phyloP scores from a whole-genome alignment of 1,140 invertebrate genomes.

The Megalopta genalis region DNA sequence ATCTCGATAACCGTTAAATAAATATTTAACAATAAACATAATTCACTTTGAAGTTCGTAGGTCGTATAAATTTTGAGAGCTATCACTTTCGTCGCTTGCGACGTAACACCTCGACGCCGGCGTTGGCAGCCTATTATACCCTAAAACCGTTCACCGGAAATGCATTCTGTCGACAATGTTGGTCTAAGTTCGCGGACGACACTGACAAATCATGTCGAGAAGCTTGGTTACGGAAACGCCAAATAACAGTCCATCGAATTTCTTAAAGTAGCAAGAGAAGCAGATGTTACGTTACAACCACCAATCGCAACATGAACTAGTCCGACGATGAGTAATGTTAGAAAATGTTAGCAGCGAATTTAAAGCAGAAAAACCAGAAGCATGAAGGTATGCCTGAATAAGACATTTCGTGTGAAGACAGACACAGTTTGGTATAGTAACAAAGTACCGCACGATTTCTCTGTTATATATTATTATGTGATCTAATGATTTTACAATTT shows the following conservation, averaged over 20 bases:
- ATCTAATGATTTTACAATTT: background rate
- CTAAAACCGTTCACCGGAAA: slow-evolving; percentile 23
- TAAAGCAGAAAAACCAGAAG: slow-evolving; percentile 49
- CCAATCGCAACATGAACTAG: slow-evolving; percentile 13
- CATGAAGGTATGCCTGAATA: slow-evolving; percentile 28
- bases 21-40: slow-evolving; percentile 32
- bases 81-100: background rate
- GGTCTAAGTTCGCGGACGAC: background rate
- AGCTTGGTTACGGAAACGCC: background rate
- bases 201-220: slow-evolving; percentile 16
- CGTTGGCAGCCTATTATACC: background rate
- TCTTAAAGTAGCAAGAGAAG: slow-evolving; percentile 18
- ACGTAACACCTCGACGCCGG: background rate
- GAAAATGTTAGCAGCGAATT: slow-evolving; percentile 44
- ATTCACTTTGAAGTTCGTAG: slow-evolving; percentile 4
- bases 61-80: slow-evolving; percentile 13
- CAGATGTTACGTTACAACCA: slow-evolving; percentile 16
- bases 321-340: slow-evolving; percentile 15
- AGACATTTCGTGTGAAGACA: slow-evolving; percentile 45
- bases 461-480: background rate
- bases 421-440: slow-evolving; percentile 55
- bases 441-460: slow-evolving; percentile 14
- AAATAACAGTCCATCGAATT: slow-evolving; percentile 10
- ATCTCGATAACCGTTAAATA: slow-evolving; percentile 21
- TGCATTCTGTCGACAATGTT: slow-evolving; percentile 8